These are phyloP conservation scores for Hirudo medicinalis DNA, from an alignment of 1,140 invertebrate species.

Conservation along the genomic window DNA sequence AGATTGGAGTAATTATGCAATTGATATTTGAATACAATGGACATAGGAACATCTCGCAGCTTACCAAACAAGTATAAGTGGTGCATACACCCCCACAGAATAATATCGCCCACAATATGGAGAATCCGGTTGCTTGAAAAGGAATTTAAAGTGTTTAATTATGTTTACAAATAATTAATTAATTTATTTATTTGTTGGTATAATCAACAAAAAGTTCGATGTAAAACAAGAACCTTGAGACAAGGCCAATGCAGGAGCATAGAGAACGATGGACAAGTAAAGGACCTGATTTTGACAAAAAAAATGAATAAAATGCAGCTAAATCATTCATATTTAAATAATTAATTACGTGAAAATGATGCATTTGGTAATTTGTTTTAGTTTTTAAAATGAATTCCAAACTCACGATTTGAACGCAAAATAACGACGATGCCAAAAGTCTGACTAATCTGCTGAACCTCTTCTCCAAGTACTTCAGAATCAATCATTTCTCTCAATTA, in stretches of 20 bases:
- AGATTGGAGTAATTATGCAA: no score
- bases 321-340: not conserved
- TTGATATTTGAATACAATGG: no score
- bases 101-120: conserved; percentile 53
- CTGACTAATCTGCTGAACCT: not conserved
- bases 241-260: conserved; percentile 33
- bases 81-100: conserved; percentile 56
- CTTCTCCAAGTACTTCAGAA: conserved; percentile 2
- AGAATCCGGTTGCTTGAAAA: conserved; percentile 54
- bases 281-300: conserved; percentile 26
- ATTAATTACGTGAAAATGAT: not conserved
- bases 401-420: conserved; percentile 2
- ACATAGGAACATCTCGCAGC: conserved; percentile 29
- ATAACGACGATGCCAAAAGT: not conserved
- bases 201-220: not conserved
- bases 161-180: not conserved
- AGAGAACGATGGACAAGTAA: conserved; percentile 34
- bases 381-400: not conserved
- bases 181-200: not conserved
- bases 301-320: not conserved
- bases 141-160: not conserved
- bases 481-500: not conserved
- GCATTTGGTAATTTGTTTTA: not conserved
- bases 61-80: conserved; percentile 65
- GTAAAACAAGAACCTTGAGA: conserved; percentile 29